Percentiles rank a stretch among this genome's conserved stretches.
These are phyloP conservation scores for Artibeus jamaicensis DNA, from an alignment of 2,797 vertebrate genomes.

Conservation along the genomic window DNA sequence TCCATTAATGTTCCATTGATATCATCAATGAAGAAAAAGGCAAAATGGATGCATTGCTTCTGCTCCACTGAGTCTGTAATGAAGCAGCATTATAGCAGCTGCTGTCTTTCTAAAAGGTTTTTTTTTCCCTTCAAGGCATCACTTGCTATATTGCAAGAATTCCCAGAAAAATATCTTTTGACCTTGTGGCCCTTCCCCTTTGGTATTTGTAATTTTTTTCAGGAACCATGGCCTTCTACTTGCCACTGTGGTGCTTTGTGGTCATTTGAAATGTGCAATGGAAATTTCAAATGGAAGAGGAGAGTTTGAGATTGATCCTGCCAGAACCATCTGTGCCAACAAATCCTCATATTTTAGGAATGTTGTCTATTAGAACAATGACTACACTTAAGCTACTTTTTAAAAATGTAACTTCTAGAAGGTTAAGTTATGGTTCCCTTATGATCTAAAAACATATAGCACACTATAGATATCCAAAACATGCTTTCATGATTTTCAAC, in stretches of 20 bases:
- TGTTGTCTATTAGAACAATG: background rate
- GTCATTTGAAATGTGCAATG: conserved; percentile 74
- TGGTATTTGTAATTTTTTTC: background rate
- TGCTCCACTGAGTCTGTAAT: conserved; percentile 76
- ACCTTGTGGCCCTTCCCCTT: conserved; percentile 57
- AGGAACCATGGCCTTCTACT: conserved; percentile 47
- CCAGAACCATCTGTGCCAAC: conserved; percentile 48
- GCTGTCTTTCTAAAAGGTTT: conserved; percentile 48
- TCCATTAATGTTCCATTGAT: conserved; percentile 81
- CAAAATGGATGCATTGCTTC: conserved; percentile 73
- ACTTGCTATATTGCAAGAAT: conserved; percentile 56
- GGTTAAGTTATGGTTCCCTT: background rate
- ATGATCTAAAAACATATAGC: background rate
- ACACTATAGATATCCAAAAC: background rate
- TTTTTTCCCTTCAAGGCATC: conserved; percentile 35
- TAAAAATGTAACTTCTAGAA: background rate
- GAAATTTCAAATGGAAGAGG: conserved; percentile 77
- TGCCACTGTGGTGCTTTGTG: background rate
- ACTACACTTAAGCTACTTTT: background rate
- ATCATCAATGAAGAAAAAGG: conserved; percentile 78
- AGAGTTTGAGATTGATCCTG: conserved; percentile 71
- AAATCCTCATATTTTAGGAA: conserved; percentile 31
- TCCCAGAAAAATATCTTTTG: conserved; percentile 62
- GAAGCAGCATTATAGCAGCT: conserved; percentile 74
- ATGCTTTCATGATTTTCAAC: background rate